Base-by-base conservation (phyloP, 1,140 invertebrate genomes). In the Drosophila albomicans region DNA sequence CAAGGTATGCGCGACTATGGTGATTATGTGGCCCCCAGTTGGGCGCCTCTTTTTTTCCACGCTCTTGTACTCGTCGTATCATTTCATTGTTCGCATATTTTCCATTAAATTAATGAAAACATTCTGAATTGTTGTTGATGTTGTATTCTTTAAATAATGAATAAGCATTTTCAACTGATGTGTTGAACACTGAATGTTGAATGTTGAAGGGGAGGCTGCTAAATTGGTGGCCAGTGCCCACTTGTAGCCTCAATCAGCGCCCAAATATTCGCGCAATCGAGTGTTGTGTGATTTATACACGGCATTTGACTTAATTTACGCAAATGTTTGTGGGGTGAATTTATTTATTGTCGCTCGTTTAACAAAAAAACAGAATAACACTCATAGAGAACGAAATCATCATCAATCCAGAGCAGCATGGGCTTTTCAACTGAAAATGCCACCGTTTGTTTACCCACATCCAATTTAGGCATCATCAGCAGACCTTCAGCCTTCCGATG, bases 381-480 rank as follows among this genome's bases (percentile, higher is more conserved):
- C 20, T 25, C 20, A 25, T 4, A 4, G 3, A 25, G 20, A 69
- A 32, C 8, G 51, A 13, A 46, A n/a, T 56, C 20, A 73, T 20
- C 25, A 48, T 45, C 63, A 66, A 38, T 38, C 35, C 35, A 49
- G 20, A 68, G 41, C 48, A 74, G 68, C 54, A 52, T 51, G 52
- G 68, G 64, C 11, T 43, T 64, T 61, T 54, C 20, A 73, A 54
- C 78, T 51, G 65, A 43, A 67, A 49, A 46, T 45, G 10, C 11
- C 51, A 45, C 20, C 45, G 65, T 57, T 62, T 75, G 82, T 87
- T 86, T 86, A 86, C 74, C 66, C 79, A 71, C 78, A 48, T 82
- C 72, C 52, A 82, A 86, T 87, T 87, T 77, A 82, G 79, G 79
- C 79, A 73, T 72, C 75, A 82, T 87, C 82, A 86, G 82, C 82